A percentile compares a stretch with the other conserved stretches of the same genome.
These are phyloP conservation scores for Taenioides sp. DNA, from an alignment of 2,797 vertebrate genomes.

Conservation along the genomic window DNA sequence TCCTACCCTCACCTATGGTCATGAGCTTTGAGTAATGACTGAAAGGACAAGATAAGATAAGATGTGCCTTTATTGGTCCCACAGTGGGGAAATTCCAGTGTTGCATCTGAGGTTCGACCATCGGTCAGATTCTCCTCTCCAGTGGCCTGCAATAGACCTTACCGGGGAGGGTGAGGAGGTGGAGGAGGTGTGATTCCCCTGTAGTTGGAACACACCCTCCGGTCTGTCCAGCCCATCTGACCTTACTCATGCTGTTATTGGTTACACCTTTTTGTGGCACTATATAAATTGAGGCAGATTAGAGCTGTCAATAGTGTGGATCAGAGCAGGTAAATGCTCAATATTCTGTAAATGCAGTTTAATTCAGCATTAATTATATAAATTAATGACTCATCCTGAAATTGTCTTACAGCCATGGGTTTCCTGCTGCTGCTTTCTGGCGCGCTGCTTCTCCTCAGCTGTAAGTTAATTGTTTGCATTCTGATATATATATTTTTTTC, in stretches of 20 bases:
- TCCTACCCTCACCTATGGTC: too few species aligned
- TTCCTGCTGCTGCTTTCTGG: conserved; percentile 49
- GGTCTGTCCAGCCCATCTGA: background rate
- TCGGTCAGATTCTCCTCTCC: too few species aligned
- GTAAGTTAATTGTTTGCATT: conserved; percentile 43
- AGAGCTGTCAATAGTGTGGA: background rate
- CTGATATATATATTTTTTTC: too few species aligned
- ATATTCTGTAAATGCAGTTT: background rate
- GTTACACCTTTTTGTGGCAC: conserved; percentile 5
- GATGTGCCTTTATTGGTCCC: too few species aligned
- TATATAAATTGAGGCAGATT: conserved; percentile 42
- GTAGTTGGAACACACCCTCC: too few species aligned
- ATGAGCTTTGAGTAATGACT: too few species aligned
- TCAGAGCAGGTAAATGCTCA: conserved; percentile 40
- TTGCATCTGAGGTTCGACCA: too few species aligned
- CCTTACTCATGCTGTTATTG: conserved; percentile 15
- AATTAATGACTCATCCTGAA: background rate
- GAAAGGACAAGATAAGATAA: too few species aligned
- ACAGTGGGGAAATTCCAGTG: too few species aligned
- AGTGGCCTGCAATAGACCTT: too few species aligned
- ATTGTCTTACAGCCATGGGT: conserved; percentile 67
- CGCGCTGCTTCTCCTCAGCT: conserved; percentile 46
- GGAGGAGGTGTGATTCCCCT: too few species aligned
- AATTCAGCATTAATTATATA: background rate
- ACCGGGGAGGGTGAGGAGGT: too few species aligned